Evolutionary conservation across 1,140 invertebrate genomes (phyloP).

Genomic region (Globodera rostochiensis): DNA sequence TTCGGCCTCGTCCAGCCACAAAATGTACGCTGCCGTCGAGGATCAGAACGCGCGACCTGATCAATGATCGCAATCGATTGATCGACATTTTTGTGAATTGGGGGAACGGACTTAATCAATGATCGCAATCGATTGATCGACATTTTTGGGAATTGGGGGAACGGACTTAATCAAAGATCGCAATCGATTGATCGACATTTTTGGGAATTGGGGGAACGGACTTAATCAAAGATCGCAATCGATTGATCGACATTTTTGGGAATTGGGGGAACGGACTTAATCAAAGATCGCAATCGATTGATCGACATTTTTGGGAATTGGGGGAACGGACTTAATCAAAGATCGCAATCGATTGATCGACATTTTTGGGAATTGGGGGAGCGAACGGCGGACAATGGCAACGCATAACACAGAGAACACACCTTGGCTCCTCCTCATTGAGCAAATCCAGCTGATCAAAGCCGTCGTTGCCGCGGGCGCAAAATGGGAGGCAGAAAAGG

Average conservation of each 20-base stretch:
- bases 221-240: constrained; percentile 12
- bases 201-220: not conserved
- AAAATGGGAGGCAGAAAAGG: not conserved
- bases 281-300: constrained; percentile 16
- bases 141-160: constrained; percentile 3
- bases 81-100: constrained; percentile 11
- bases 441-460: constrained; percentile 20
- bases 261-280: too few species aligned
- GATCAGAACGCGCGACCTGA: constrained; percentile 53
- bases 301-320: too few species aligned
- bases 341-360: too few species aligned
- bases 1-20: constrained; percentile 53
- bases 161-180: not conserved
- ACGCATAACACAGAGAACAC: constrained; percentile 6
- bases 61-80: constrained; percentile 11
- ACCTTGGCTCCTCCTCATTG: constrained; percentile 38
- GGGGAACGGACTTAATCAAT: not conserved
- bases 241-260: constrained; percentile 19
- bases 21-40: constrained; percentile 58
- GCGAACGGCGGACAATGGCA: not conserved
- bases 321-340: too few species aligned
- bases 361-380: too few species aligned
- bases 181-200: constrained; percentile 13
- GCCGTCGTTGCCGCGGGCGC: constrained; percentile 14
- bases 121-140: constrained; percentile 2